Percentiles rank a stretch among this genome's conserved stretches.
Conservation (phyloP, 2,888 invertebrate species). For the Orgyia antiqua region DNA sequence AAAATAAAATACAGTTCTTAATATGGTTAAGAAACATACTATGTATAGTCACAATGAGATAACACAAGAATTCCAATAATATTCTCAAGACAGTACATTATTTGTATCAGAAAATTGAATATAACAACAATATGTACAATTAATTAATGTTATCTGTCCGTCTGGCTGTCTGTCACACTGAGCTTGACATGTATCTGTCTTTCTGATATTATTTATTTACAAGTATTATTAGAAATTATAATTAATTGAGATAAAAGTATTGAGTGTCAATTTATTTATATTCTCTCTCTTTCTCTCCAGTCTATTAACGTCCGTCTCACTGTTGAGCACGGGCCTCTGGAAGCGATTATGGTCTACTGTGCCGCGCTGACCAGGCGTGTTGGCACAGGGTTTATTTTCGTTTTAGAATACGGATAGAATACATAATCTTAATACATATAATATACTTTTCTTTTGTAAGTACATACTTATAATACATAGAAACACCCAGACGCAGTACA, state of each 20-base stretch:
- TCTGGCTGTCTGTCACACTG: slow-evolving; percentile 26
- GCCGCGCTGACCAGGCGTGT: not conserved
- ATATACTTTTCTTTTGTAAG: too few relatives aligned
- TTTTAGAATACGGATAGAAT: too few relatives aligned
- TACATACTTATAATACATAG: too few relatives aligned
- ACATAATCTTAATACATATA: too few relatives aligned
- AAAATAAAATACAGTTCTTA: too few relatives aligned
- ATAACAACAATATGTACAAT: slow-evolving; percentile 26
- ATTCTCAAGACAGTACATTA: not conserved
- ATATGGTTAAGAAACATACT: too few relatives aligned
- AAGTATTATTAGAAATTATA: slow-evolving; percentile 20
- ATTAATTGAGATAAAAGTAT: slow-evolving; percentile 9
- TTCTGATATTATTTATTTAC: slow-evolving; percentile 26
- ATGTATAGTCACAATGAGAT: too few relatives aligned
- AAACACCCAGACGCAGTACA: too few relatives aligned
- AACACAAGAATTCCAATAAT: slow-evolving; percentile 2
- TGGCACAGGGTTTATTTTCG: too few relatives aligned
- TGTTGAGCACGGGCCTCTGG: not conserved
- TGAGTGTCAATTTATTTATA: slow-evolving; percentile 9
- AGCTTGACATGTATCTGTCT: slow-evolving; percentile 22
- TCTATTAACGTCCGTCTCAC: not conserved
- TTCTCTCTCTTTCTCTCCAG: too few relatives aligned
- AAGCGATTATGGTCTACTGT: too few relatives aligned
- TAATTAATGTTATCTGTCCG: slow-evolving; percentile 31
- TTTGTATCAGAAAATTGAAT: slow-evolving; percentile 27